phyloP scores from a whole-genome alignment of 2,888 invertebrate species.

The Hirtodrosophila cameraria region DNA sequence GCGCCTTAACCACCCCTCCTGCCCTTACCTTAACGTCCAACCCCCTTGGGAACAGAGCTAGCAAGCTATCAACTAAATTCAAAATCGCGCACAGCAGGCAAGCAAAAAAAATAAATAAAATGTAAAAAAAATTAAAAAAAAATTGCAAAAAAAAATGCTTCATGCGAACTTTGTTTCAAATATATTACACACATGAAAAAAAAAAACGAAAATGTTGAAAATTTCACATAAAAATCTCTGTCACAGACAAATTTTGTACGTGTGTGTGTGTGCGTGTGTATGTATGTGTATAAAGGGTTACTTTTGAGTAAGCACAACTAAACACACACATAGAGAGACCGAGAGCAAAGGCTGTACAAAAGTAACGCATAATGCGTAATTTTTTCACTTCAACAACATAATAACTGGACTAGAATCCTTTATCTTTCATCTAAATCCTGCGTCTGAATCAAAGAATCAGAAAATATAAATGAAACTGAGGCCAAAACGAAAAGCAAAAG shows the following conservation, averaged over 20 bases:
- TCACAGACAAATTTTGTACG: conserved; percentile 47
- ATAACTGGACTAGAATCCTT: conserved; percentile 43
- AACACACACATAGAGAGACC: not conserved
- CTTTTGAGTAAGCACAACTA: conserved; percentile 44
- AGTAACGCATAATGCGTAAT: conserved; percentile 63
- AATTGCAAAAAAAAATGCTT: too few relatives aligned
- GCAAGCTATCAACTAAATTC: conserved; percentile 48
- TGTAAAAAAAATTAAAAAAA: too few relatives aligned
- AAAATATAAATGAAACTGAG: not conserved
- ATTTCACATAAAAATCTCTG: conserved; percentile 59
- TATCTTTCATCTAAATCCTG: conserved; percentile 4
- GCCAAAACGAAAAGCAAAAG: conserved; percentile 3
- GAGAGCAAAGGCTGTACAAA: conserved; percentile 23
- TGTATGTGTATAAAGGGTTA: conserved; percentile 45
- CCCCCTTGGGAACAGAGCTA: conserved; percentile 18
- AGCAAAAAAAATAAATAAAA: too few relatives aligned
- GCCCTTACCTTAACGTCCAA: not conserved
- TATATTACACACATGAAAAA: conserved; percentile 5
- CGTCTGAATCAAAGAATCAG: not conserved
- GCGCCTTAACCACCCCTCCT: not conserved
- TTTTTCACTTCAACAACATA: conserved; percentile 67
- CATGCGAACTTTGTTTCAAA: conserved; percentile 28
- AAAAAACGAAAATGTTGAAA: conserved; percentile 31
- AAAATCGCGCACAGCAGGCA: conserved; percentile 59
- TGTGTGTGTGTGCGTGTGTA: conserved; percentile 8